Conservation (phyloP, 2,113 vertebrate species). For the Lagopus leucura region DNA sequence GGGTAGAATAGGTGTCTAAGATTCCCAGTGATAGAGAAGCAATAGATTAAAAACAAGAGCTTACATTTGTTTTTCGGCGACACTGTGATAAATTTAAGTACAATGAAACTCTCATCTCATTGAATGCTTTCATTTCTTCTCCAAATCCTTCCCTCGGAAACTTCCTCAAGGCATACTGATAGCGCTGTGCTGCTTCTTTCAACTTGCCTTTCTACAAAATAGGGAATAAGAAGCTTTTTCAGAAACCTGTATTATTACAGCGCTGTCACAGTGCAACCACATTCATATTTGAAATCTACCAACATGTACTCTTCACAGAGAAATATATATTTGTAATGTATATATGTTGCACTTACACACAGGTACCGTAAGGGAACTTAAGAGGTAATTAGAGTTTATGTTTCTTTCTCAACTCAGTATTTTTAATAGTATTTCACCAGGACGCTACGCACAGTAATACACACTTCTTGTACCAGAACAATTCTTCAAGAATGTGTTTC, state of each 20-base stretch:
- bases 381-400: not conserved
- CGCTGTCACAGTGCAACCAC: not conserved
- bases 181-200: slow-evolving; percentile 97
- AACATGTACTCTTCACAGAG: not conserved
- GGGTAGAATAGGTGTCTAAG: accelerated
- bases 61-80: slow-evolving; percentile 98
- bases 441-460: not conserved
- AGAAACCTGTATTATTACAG: not conserved
- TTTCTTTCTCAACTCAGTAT: not conserved
- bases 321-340: not conserved
- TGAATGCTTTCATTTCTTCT: slow-evolving; percentile 95
- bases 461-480: not conserved
- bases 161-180: slow-evolving; percentile 96
- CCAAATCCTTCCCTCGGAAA: slow-evolving; percentile 95
- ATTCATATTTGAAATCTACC: not conserved
- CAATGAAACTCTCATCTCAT: slow-evolving; percentile 92
- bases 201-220: slow-evolving; percentile 95
- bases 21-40: not conserved
- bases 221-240: not conserved
- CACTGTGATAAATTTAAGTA: slow-evolving; percentile 96
- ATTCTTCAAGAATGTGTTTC: not conserved
- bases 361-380: not conserved
- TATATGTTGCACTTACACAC: not conserved
- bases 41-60: slow-evolving; percentile 7
- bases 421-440: not conserved